Evolutionary conservation across 2,888 invertebrate species (phyloP).

Genomic region (Galeruca laticollis): DNA sequence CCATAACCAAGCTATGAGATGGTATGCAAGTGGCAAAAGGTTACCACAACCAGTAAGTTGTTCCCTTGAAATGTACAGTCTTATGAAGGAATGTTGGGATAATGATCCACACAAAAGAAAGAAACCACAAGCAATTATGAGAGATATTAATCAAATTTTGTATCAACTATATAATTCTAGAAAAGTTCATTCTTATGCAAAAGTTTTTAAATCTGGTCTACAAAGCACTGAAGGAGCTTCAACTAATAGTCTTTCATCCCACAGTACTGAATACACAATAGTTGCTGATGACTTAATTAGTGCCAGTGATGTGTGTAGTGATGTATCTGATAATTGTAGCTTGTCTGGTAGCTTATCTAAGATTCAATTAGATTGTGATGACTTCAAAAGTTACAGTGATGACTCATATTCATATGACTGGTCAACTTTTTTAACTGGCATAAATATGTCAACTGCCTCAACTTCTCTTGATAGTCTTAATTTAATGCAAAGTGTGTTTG

Average conservation of each 20-base stretch:
- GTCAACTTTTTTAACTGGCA: constrained; percentile 61
- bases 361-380: constrained; percentile 42
- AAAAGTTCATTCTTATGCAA: constrained; percentile 72
- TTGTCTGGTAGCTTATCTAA: constrained; percentile 46
- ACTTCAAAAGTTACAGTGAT: constrained; percentile 46
- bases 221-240: constrained; percentile 52
- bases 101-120: constrained; percentile 77
- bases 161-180: constrained; percentile 78
- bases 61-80: constrained; percentile 79
- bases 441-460: constrained; percentile 62
- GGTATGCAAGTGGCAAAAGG: constrained; percentile 77
- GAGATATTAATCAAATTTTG: constrained; percentile 84
- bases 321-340: constrained; percentile 52
- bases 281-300: constrained; percentile 40
- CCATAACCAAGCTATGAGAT: constrained; percentile 65
- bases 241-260: constrained; percentile 60
- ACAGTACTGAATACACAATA: constrained; percentile 53
- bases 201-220: constrained; percentile 60
- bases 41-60: constrained; percentile 78
- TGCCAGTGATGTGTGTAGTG: constrained; percentile 54
- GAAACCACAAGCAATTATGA: constrained; percentile 87
- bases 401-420: constrained; percentile 64
- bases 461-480: constrained; percentile 65
- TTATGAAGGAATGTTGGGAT: constrained; percentile 88
- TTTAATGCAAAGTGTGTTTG: constrained; percentile 70